Conservation (phyloP, 2,888 invertebrate species). For the Blera fallax region DNA sequence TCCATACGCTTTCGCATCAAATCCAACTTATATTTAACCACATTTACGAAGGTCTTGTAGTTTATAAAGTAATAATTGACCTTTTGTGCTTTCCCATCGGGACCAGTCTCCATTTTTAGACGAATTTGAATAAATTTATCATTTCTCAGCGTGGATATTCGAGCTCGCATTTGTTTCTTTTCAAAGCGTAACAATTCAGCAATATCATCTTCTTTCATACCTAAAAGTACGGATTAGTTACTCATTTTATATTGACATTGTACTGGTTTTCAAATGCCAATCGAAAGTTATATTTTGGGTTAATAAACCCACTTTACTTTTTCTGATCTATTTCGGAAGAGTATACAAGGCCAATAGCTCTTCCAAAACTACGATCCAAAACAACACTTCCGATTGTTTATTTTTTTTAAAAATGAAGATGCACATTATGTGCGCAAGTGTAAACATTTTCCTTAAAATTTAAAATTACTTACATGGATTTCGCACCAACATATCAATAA, state of each 20-base stretch:
- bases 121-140: conserved; percentile 97
- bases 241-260: not conserved
- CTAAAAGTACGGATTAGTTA: conserved; percentile 77
- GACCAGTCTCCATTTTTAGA: conserved; percentile 96
- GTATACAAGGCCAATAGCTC: too few species aligned
- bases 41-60: conserved; percentile 98
- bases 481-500: conserved; percentile 96
- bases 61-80: conserved; percentile 99
- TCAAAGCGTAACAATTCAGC: conserved; percentile 96
- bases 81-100: conserved; percentile 96
- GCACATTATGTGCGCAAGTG: too few species aligned
- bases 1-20: conserved; percentile 97
- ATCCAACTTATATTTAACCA: conserved; percentile 98
- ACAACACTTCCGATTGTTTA: too few species aligned
- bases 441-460: not conserved
- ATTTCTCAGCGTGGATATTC: conserved; percentile 92
- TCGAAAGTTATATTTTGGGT: not conserved
- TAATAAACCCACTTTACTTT: too few species aligned
- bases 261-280: too few species aligned
- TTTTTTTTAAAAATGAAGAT: too few species aligned
- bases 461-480: conserved; percentile 89
- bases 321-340: too few species aligned
- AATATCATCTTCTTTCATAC: conserved; percentile 94
- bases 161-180: conserved; percentile 93
- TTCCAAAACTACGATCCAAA: too few species aligned